Conservation (phyloP, 23 tunicate genomes). For the Styela clava region DNA sequence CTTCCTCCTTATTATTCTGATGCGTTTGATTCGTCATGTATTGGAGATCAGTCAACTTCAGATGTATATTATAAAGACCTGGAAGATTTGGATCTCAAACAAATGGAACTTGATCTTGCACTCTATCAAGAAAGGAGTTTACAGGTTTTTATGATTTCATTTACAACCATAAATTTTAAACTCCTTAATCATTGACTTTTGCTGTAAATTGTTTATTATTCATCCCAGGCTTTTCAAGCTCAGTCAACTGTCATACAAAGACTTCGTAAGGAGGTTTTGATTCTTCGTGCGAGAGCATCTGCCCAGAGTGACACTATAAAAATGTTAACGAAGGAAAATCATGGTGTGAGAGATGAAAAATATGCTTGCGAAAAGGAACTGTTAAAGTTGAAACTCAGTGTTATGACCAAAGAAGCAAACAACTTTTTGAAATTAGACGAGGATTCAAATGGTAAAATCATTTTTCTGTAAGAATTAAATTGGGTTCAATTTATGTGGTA, state of each 20-base stretch:
- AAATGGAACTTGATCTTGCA: conserved; percentile 62
- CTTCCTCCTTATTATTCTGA: conserved; percentile 38
- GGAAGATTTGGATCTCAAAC: conserved; percentile 39
- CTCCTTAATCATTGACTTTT: neutral
- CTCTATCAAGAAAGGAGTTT: conserved; percentile 59
- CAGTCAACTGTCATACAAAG: conserved; percentile 49
- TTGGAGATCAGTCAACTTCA: neutral
- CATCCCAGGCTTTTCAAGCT: conserved; percentile 47
- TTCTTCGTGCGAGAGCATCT: conserved; percentile 46
- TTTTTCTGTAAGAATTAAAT: neutral
- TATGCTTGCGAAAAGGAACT: conserved; percentile 27
- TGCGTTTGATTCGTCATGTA: neutral
- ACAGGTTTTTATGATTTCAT: conserved; percentile 42
- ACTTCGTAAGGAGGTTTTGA: conserved; percentile 55
- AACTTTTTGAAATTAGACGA: neutral
- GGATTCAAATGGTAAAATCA: neutral
- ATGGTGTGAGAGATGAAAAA: conserved; percentile 19
- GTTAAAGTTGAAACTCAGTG: conserved; percentile 6
- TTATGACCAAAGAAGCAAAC: neutral
- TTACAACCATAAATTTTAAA: no score
- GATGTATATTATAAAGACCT: neutral
- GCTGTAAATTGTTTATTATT: neutral
- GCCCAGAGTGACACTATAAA: conserved; percentile 46
- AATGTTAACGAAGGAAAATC: conserved; percentile 26
- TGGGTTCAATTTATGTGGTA: no score